Evolutionary conservation across 2,888 invertebrate genomes (phyloP), one percentile per base, ranked within the genome.

Genomic region (Furcula furcula): DNA sequence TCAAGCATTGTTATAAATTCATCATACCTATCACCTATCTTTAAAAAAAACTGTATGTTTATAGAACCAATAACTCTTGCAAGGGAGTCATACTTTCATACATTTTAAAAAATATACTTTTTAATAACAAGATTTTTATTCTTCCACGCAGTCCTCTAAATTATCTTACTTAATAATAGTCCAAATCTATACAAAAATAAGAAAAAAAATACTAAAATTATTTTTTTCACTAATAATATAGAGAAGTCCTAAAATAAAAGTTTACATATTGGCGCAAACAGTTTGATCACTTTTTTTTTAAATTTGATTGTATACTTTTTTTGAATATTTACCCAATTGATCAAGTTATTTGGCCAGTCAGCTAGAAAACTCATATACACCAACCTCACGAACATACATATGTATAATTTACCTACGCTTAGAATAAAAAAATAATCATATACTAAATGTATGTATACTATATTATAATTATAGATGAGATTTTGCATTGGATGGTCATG

Each of bases 111-210:
- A 2, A 9, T 12, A 11, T 23, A 12, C 12, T 1, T 7, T 3
- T 23, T 23, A 23, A 6, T 12, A 6, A 23, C 23, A 23, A 23
- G 23, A 23, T 23, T 9, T 21, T 0, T 21, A 33, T 40, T 34
- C 34, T 29, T 31, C 31, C 43, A 36, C 35, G 38, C 38, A 34
- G 21, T 28, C 34, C 16, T 34, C 14, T 32, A 9, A 28, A 29
- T 34, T 26, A 29, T 46, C 29, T 42, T 29, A 29, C 33, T 38
- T 45, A 32, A 36, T 31, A 34, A 21, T 36, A 35, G 33, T 36
- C 14, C 46, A 31, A 53, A 46, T 31, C 28, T 34, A 46, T 46
- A 50, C 21, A 49, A 40, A 36, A 13, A 40, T 30, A 36, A 34
- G 25, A 44, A 23, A 40, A 48, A 36, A 31, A 36, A 41, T 40